Percentiles rank a stretch among this genome's conserved stretches.
Evolutionary conservation across 2,888 invertebrate genomes (phyloP).

Genomic region (Dicranocentrus wangi): DNA sequence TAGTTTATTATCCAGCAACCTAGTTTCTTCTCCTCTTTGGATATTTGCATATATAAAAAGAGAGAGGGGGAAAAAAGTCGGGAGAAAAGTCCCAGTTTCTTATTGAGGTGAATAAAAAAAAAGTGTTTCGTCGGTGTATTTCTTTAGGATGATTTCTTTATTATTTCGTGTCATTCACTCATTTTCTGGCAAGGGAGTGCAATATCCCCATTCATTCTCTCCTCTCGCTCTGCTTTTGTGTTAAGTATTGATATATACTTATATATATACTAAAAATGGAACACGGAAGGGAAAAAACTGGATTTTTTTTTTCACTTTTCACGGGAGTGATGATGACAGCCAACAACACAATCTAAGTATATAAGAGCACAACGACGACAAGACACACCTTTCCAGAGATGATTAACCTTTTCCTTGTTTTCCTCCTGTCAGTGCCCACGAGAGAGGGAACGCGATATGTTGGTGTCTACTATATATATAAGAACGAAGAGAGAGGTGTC

Average conservation of each 20-base stretch:
- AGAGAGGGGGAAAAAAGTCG: too few relatives aligned
- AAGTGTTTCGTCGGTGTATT: not conserved
- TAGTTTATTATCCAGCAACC: not conserved
- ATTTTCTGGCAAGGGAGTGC: not conserved
- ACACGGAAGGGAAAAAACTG: slow-evolving; percentile 3
- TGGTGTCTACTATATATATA: too few relatives aligned
- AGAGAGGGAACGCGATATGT: slow-evolving; percentile 9
- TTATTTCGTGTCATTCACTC: slow-evolving; percentile 24
- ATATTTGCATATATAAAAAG: not conserved
- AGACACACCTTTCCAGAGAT: slow-evolving; percentile 26
- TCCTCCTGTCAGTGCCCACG: slow-evolving; percentile 12
- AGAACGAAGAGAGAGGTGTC: not conserved
- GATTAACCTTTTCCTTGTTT: slow-evolving; percentile 46
- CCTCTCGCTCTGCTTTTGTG: not conserved
- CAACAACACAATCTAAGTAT: not conserved
- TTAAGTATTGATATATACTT: not conserved
- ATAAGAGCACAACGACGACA: slow-evolving; percentile 14
- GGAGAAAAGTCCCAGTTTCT: slow-evolving; percentile 1
- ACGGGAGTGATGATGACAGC: not conserved
- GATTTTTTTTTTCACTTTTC: slow-evolving; percentile 4
- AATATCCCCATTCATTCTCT: not conserved
- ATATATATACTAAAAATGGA: too few relatives aligned
- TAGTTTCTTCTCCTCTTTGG: not conserved
- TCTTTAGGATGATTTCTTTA: slow-evolving; percentile 27
- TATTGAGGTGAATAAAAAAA: slow-evolving; percentile 8